Base-by-base conservation (phyloP, 2,888 invertebrate genomes). In the Cepaea hortensis region DNA sequence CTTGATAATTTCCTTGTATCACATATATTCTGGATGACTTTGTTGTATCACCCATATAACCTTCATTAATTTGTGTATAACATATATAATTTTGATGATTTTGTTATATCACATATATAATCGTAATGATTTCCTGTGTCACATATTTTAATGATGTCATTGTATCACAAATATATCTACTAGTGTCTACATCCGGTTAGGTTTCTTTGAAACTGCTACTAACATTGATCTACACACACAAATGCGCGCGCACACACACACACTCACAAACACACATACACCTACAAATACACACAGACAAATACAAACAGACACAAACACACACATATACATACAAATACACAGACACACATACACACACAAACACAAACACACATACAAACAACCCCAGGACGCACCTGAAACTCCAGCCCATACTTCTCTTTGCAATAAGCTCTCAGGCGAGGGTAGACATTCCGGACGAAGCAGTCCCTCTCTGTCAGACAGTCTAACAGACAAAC, bases 321-420 rank as follows among this genome's bases (percentile, higher is more conserved):
- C 1, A 35, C 35, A 35, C 35, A 35, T 35, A 35, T 1, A 35
- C 0, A 35, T 35, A 35, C 55, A 11, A 0, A 11, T 0, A 11
- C 55, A 55, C 55, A 55, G 1, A 55, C 3, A 11, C 55, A 55
- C 55, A 55, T 2, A 55, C 55, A 6, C 0, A 6, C 55, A 6
- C 55, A 6, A 1, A 4, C 18, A 4, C n/a, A 4, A 6, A 15
- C 18, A 15, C 18, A 48, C 75, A 15, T 35, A 35, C 35, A n/a
- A 6, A 15, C 75, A 15, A 23, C 15, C 4, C 46, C 15, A 48
- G 20, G n/a, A 15, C 79, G 88, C 89, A 94, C 93, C 91, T 93
- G 93, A 85, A 94, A 93, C 76, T 94, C 93, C 55, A 93, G 88
- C 11, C 93, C 93, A 89, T 93, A 93, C 84, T 89, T 90, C 62